phyloP scores from a whole-genome alignment of 92 coral and sea anemone genomes.

The Epizoanthus ramosus region DNA sequence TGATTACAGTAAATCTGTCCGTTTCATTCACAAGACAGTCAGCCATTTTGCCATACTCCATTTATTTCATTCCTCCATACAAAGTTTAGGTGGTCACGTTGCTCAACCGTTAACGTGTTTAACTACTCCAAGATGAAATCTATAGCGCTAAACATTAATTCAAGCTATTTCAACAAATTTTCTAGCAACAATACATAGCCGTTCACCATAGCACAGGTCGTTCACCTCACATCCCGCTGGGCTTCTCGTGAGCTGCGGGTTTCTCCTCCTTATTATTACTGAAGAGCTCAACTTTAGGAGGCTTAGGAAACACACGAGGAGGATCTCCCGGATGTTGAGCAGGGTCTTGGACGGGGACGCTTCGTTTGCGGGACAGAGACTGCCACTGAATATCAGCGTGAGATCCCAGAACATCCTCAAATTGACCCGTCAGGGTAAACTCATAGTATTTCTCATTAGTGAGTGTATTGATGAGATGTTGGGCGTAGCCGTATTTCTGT shows the following conservation, averaged over 20 bases:
- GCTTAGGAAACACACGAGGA: slow-evolving; percentile 3
- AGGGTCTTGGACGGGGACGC: slow-evolving; percentile 2
- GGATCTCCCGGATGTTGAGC: slow-evolving; percentile 8
- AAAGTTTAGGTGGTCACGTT: too few relatives aligned
- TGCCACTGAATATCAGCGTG: slow-evolving; percentile 45
- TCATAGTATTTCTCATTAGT: slow-evolving; percentile 43
- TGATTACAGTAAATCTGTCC: too few relatives aligned
- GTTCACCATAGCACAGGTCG: too few relatives aligned
- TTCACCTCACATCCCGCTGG: neutral
- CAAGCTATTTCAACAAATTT: too few relatives aligned
- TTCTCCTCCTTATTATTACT: neutral
- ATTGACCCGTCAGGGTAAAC: slow-evolving; percentile 57
- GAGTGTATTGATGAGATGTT: slow-evolving; percentile 36
- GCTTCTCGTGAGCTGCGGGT: neutral
- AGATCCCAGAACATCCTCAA: slow-evolving; percentile 50
- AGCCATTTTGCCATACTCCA: too few relatives aligned
- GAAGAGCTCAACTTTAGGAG: slow-evolving; percentile 1
- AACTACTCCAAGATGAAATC: too few relatives aligned
- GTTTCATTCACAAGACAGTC: too few relatives aligned
- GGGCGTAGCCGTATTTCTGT: slow-evolving; percentile 36
- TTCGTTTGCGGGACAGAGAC: neutral
- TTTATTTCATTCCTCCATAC: too few relatives aligned
- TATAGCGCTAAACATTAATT: too few relatives aligned
- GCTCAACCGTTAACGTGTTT: too few relatives aligned
- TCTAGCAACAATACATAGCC: too few relatives aligned